Percentiles rank a stretch among this genome's conserved stretches.
Conservation (phyloP, 2,113 vertebrate genomes). For the Sminthopsis crassicaudata region DNA sequence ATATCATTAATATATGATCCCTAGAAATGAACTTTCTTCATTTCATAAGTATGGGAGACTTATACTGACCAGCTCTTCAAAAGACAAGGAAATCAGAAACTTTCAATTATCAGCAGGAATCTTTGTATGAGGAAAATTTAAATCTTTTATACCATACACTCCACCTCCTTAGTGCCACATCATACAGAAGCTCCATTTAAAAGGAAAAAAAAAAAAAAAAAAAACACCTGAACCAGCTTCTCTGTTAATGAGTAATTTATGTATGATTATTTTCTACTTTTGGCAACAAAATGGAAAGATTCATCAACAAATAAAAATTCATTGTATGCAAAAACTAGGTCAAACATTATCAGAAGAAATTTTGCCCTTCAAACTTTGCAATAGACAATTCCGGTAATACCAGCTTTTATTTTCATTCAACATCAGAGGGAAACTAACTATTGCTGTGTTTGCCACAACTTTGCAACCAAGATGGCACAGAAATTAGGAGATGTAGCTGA, state of each 20-base stretch:
- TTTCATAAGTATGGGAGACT: not conserved
- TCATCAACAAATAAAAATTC: slow-evolving; percentile 77
- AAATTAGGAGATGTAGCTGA: not conserved
- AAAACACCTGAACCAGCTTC: slow-evolving; percentile 55
- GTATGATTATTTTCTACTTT: slow-evolving; percentile 78
- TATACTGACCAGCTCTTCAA: not conserved
- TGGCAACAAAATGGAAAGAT: slow-evolving; percentile 75
- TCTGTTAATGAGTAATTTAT: slow-evolving; percentile 74
- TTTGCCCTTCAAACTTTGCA: slow-evolving; percentile 62
- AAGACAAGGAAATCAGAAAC: not conserved
- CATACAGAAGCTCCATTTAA: slow-evolving; percentile 50
- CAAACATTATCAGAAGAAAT: slow-evolving; percentile 59
- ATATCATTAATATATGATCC: not conserved
- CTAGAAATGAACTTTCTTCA: not conserved
- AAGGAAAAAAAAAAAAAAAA: slow-evolving; percentile 55
- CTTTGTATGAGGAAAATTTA: slow-evolving; percentile 35
- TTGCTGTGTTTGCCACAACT: not conserved
- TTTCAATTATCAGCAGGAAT: slow-evolving; percentile 21
- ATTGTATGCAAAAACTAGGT: slow-evolving; percentile 71
- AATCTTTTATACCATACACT: not conserved
- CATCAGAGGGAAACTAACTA: not conserved
- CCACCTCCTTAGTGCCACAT: slow-evolving; percentile 52
- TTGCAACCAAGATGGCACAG: not conserved
- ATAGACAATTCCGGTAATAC: not conserved
- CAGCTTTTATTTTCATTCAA: not conserved